phyloP scores from a whole-genome alignment of 2,113 vertebrate genomes.

The Ardeotis arabs region DNA sequence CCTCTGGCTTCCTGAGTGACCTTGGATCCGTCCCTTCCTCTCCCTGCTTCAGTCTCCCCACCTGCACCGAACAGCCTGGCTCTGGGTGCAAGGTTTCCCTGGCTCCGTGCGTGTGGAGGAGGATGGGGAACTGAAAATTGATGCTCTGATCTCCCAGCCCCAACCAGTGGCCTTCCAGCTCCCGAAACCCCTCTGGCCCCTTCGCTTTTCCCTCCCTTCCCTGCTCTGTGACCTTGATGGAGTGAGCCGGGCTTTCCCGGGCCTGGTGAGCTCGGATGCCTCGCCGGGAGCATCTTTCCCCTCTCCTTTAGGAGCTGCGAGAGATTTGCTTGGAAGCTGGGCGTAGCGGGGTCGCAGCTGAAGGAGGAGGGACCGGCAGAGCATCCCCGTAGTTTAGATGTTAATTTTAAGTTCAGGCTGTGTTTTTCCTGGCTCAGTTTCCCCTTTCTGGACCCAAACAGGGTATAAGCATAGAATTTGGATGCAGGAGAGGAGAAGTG shows the following conservation, averaged over 20 bases:
- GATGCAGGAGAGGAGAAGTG: not conserved
- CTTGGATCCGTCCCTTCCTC: not conserved
- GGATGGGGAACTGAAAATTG: not conserved
- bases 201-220: not conserved
- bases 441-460: not conserved
- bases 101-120: accelerated
- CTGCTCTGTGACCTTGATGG: not conserved
- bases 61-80: not conserved
- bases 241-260: no score
- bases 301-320: not conserved
- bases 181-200: not conserved
- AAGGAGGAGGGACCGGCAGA: not conserved
- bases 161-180: not conserved
- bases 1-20: not conserved
- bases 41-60: not conserved
- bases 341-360: accelerated
- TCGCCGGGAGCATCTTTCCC: not conserved
- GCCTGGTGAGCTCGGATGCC: not conserved
- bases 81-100: not conserved
- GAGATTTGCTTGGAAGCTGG: not conserved
- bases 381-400: not conserved
- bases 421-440: not conserved
- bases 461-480: not conserved
- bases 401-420: not conserved
- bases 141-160: not conserved